Conservation (phyloP, 2,797 vertebrate species). For the Aplochiton taeniatus region DNA sequence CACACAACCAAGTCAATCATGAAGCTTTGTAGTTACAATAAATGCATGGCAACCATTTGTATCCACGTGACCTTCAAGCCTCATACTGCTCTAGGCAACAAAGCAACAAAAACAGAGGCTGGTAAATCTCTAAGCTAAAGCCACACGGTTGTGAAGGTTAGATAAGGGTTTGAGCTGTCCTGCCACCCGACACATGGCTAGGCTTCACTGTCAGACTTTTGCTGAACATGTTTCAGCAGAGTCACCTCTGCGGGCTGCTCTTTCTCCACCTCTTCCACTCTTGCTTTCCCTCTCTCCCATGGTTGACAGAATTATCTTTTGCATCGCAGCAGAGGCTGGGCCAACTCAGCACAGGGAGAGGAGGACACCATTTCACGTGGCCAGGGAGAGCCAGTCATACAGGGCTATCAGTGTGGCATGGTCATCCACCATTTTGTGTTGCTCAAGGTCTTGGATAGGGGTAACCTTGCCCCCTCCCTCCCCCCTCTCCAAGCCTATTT, state of each 20-base stretch:
- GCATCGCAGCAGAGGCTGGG: conserved; percentile 91
- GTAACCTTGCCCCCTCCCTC: conserved; percentile 21
- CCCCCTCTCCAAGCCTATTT: conserved; percentile 47
- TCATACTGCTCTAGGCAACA: conserved; percentile 36
- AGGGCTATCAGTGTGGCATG: conserved; percentile 69
- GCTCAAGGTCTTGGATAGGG: conserved; percentile 75
- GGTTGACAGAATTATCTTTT: conserved; percentile 96
- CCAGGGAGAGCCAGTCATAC: conserved; percentile 70
- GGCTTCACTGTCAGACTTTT: conserved; percentile 54
- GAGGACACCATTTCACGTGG: conserved; percentile 87
- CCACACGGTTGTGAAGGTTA: conserved; percentile 62
- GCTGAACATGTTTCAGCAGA: conserved; percentile 87
- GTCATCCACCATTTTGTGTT: conserved; percentile 83
- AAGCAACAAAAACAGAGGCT: conserved; percentile 53
- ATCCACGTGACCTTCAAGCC: conserved; percentile 60
- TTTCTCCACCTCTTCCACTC: background rate
- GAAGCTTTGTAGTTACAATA: too few relatives aligned
- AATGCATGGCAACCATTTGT: conserved; percentile 9
- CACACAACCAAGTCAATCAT: background rate
- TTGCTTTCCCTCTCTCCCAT: conserved; percentile 37
- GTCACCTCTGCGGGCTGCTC: conserved; percentile 78
- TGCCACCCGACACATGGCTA: conserved; percentile 36
- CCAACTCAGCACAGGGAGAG: conserved; percentile 84
- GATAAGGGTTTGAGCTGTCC: conserved; percentile 47
- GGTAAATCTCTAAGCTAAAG: conserved; percentile 55